Conservation (phyloP, 2,113 vertebrate genomes). For the Larimichthys polyactis region DNA sequence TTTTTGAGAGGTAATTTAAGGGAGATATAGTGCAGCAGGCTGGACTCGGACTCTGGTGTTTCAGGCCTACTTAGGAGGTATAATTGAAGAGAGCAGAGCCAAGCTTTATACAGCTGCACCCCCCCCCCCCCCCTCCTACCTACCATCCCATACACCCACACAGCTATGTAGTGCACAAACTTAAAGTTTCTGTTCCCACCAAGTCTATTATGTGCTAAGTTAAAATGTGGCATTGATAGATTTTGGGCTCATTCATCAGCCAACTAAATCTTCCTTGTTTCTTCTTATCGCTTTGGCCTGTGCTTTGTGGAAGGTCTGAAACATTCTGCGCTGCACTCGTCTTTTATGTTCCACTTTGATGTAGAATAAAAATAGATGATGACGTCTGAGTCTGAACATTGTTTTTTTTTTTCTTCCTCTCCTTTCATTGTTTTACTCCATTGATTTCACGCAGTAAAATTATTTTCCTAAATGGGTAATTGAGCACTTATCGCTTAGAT, state of each 20-base stretch:
- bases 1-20: constrained; percentile 39
- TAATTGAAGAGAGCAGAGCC: constrained; percentile 21
- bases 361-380: constrained; percentile 65
- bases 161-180: constrained; percentile 11
- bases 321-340: constrained; percentile 36
- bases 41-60: not conserved
- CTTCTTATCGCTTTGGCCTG: constrained; percentile 46
- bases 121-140: no score
- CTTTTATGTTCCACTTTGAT: constrained; percentile 58
- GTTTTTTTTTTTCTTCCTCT: constrained; percentile 16
- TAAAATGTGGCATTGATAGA: constrained; percentile 47
- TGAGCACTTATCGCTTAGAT: constrained; percentile 62
- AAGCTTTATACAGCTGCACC: constrained; percentile 3
- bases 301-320: constrained; percentile 29
- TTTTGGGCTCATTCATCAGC: constrained; percentile 53
- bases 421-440: constrained; percentile 60
- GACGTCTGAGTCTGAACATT: constrained; percentile 48
- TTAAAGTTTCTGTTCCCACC: constrained; percentile 20
- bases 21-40: not conserved
- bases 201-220: constrained; percentile 11
- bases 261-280: constrained; percentile 20
- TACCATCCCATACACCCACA: not conserved
- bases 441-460: constrained; percentile 54
- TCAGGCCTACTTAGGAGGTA: constrained; percentile 14
- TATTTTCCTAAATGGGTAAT: constrained; percentile 65